Conservation (phyloP, 1,140 invertebrate genomes). For the Sitobion miscanthi region DNA sequence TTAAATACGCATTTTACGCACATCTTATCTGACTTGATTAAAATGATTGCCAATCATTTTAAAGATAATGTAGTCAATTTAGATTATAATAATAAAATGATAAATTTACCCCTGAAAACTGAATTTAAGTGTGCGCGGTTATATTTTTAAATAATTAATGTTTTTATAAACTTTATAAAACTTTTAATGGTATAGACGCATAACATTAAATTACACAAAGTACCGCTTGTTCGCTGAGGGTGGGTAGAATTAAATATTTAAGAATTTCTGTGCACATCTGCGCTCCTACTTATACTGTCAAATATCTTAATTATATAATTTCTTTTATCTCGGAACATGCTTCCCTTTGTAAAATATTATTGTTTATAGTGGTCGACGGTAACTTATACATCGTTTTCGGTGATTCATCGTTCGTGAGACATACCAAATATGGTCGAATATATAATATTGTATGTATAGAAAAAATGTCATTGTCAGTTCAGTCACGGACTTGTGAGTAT, state of each 20-base stretch:
- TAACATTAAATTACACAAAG: conserved; percentile 42
- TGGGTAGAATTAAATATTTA: conserved; percentile 48
- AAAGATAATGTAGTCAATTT: conserved; percentile 16
- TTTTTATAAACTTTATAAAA: conserved; percentile 47
- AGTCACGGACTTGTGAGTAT: conserved; percentile 25
- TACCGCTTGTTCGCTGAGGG: background rate
- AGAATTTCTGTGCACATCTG: conserved; percentile 36
- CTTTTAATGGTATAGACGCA: conserved; percentile 24
- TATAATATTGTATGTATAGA: background rate
- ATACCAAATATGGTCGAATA: conserved; percentile 44
- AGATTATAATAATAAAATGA: conserved; percentile 21
- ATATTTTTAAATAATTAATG: conserved; percentile 46
- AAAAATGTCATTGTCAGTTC: conserved; percentile 35
- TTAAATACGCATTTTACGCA: background rate
- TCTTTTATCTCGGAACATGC: background rate
- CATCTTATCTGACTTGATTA: background rate
- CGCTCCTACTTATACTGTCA: conserved; percentile 47
- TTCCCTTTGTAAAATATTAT: background rate
- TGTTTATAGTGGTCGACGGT: conserved; percentile 1
- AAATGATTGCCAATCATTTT: conserved; percentile 26
- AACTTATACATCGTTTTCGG: conserved; percentile 36
- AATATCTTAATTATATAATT: conserved; percentile 43
- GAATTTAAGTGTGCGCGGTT: background rate
- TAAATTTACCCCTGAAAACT: background rate
- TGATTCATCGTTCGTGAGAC: conserved; percentile 24